phyloP scores from a whole-genome alignment of 1,140 invertebrate genomes.

The Trichomalopsis sarcophagae region DNA sequence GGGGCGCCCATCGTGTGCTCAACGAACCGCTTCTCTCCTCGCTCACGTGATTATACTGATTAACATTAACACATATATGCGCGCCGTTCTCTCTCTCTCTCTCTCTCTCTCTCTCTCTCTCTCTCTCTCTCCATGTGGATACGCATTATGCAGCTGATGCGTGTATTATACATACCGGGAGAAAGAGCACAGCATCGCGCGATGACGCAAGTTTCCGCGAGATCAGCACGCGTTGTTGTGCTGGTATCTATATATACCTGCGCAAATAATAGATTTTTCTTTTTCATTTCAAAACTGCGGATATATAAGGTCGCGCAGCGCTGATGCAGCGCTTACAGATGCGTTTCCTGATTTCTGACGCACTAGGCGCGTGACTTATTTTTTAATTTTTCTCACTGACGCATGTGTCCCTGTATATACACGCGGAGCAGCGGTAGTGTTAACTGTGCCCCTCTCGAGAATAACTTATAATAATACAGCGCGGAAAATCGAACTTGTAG shows the following conservation, averaged over 20 bases:
- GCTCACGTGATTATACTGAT: constrained; percentile 48
- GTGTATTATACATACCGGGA: background rate
- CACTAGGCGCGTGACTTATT: constrained; percentile 28
- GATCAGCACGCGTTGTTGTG: background rate
- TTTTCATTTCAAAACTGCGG: constrained; percentile 7
- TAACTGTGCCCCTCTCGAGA: background rate
- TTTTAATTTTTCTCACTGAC: constrained; percentile 12
- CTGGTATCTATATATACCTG: background rate
- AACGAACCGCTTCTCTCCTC: constrained; percentile 51
- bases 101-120: too few relatives aligned
- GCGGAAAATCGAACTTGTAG: too few relatives aligned
- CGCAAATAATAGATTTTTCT: background rate
- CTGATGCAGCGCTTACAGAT: background rate
- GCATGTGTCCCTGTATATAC: background rate
- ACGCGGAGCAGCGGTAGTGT: background rate
- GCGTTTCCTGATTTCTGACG: constrained; percentile 31
- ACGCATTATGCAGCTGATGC: background rate
- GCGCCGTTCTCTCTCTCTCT: background rate
- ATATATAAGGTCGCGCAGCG: background rate
- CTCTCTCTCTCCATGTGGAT: background rate
- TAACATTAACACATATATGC: constrained; percentile 35
- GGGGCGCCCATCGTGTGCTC: constrained; percentile 54
- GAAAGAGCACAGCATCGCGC: background rate
- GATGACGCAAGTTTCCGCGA: constrained; percentile 40
- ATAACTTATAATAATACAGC: too few relatives aligned